phyloP scores from a whole-genome alignment of 23 tunicate species.

The Ciona savignyi region DNA sequence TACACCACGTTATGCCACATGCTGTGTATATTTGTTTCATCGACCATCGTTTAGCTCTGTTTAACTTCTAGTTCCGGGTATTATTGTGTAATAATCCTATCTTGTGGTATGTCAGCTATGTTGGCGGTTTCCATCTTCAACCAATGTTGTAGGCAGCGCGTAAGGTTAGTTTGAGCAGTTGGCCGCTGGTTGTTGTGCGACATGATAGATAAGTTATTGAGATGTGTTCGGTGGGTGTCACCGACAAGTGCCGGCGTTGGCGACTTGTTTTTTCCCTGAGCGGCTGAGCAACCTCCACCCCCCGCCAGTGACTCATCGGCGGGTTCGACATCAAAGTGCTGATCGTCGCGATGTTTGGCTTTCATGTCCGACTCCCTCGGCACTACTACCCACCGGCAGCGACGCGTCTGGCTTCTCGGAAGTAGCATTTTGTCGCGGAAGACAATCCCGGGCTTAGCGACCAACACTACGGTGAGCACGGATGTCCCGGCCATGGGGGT shows the following conservation, averaged over 20 bases:
- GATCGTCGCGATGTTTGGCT: neutral
- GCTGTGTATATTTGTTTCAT: neutral
- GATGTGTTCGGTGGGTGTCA: neutral
- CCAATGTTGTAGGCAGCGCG: too few relatives aligned
- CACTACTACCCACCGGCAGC: neutral
- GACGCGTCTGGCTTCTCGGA: neutral
- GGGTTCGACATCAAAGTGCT: constrained; percentile 7
- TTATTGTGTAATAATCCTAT: neutral
- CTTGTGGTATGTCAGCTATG: neutral
- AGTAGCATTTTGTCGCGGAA: neutral
- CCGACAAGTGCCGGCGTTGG: neutral
- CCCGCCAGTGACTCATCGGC: neutral
- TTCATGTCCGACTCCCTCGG: neutral
- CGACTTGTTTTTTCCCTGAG: constrained; percentile 2
- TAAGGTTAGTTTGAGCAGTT: too few relatives aligned
- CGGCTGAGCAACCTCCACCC: neutral
- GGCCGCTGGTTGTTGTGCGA: neutral
- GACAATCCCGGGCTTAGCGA: neutral
- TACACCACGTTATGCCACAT: neutral
- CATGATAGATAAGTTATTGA: neutral
- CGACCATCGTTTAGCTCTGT: neutral
- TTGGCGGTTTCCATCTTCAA: neutral
- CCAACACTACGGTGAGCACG: neutral
- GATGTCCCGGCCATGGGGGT: neutral
- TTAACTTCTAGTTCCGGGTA: neutral